phyloP scores from a whole-genome alignment of 1,140 invertebrate species.

The Drosophila orosa region DNA sequence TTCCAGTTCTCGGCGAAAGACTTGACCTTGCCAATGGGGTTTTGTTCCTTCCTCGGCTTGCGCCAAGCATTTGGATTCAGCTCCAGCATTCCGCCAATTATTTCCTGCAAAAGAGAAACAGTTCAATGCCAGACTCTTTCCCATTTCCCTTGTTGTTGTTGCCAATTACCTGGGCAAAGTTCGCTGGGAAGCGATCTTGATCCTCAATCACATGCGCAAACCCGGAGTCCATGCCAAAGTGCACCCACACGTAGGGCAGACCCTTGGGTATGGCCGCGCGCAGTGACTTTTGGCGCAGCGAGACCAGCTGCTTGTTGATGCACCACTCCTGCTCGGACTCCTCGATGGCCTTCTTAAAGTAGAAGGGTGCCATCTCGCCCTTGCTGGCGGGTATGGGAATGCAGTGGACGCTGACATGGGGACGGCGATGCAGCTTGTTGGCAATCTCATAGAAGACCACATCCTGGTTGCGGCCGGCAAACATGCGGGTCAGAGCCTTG shows the following conservation, averaged over 20 bases:
- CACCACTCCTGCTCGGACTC: conserved; percentile 98
- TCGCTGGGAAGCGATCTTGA: conserved; percentile 92
- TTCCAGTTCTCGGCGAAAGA: conserved; percentile 71
- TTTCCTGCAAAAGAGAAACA: conserved; percentile 88
- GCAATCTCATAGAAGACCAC: conserved; percentile 97
- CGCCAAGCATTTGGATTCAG: conserved; percentile 93
- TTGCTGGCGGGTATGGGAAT: conserved; percentile 90
- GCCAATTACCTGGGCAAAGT: conserved; percentile 94
- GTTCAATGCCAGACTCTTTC: neutral
- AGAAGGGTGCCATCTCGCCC: conserved; percentile 93
- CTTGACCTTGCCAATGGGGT: conserved; percentile 68
- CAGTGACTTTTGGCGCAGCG: conserved; percentile 90
- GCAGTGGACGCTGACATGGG: conserved; percentile 96
- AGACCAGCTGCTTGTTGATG: conserved; percentile 97
- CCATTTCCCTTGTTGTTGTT: conserved; percentile 21
- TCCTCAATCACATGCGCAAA: conserved; percentile 99
- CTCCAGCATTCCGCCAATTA: conserved; percentile 97
- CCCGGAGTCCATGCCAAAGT: conserved; percentile 95
- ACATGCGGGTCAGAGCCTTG: conserved; percentile 91
- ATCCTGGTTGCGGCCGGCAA: conserved; percentile 89
- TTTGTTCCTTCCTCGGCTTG: conserved; percentile 89
- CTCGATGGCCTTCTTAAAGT: conserved; percentile 98
- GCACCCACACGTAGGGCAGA: conserved; percentile 96
- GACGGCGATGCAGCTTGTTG: conserved; percentile 89
- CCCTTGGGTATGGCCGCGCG: conserved; percentile 95